Evolutionary conservation across 1,140 invertebrate genomes (phyloP).

Genomic region (Teleogryllus occipitalis): DNA sequence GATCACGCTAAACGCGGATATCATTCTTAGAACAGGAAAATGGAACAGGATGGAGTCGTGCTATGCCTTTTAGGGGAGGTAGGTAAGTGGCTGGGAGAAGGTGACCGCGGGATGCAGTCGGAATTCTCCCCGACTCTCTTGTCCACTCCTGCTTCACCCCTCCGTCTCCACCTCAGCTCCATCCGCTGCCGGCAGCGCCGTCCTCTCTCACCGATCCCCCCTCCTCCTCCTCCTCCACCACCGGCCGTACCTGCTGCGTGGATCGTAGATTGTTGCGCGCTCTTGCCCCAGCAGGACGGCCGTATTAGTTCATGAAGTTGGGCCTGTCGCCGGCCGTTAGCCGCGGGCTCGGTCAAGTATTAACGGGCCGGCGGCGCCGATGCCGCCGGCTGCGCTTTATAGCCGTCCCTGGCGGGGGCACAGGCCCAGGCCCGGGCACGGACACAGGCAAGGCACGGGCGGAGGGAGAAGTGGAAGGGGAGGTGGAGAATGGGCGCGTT

Average conservation of each 20-base stretch:
- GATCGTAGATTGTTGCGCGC: neutral
- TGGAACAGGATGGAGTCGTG: too few relatives aligned
- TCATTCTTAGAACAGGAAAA: too few relatives aligned
- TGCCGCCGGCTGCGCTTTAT: neutral
- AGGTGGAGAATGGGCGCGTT: neutral
- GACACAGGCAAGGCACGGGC: neutral
- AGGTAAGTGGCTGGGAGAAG: too few relatives aligned
- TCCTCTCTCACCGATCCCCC: too few relatives aligned
- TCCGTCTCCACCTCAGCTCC: too few relatives aligned
- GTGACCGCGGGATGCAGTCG: too few relatives aligned
- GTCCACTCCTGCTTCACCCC: too few relatives aligned
- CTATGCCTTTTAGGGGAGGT: too few relatives aligned
- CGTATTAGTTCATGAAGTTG: neutral
- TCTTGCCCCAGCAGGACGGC: neutral
- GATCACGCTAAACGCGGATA: too few relatives aligned
- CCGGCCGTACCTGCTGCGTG: neutral
- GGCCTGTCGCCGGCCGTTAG: neutral
- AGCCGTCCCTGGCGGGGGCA: neutral
- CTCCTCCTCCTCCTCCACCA: too few relatives aligned
- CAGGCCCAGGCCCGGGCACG: neutral
- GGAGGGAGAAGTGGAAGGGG: neutral
- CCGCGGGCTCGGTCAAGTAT: neutral
- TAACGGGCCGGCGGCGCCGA: neutral
- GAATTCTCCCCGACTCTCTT: too few relatives aligned
- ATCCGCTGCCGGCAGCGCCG: too few relatives aligned